Percentiles rank a stretch among this genome's conserved stretches.
Conservation (phyloP, 2,888 invertebrate genomes). For the Notodonta ziczac region DNA sequence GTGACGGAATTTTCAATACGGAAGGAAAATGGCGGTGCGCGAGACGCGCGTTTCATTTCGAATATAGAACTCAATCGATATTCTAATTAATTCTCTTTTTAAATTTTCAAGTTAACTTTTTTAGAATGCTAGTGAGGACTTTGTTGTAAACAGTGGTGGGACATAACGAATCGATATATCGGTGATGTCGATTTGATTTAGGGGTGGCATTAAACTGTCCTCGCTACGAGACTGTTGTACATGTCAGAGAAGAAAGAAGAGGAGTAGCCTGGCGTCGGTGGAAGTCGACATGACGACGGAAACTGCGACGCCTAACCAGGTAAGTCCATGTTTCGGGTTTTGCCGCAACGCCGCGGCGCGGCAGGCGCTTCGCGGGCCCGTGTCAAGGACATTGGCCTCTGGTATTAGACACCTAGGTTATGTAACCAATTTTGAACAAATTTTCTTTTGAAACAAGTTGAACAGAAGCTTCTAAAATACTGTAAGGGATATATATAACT, state of each 20-base stretch:
- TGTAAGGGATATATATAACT: too few relatives aligned
- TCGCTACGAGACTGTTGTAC: conserved; percentile 69
- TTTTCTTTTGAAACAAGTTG: neutral
- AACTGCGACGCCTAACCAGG: conserved; percentile 82
- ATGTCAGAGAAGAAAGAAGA: conserved; percentile 74
- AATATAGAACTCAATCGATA: conserved; percentile 48
- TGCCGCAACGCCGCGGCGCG: conserved; percentile 54
- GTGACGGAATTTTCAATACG: conserved; percentile 47
- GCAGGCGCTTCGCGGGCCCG: conserved; percentile 44
- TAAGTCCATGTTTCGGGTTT: conserved; percentile 45
- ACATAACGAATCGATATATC: conserved; percentile 69
- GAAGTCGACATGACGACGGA: conserved; percentile 80
- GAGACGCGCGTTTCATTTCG: conserved; percentile 51
- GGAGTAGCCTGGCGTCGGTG: conserved; percentile 67
- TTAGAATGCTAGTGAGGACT: conserved; percentile 63
- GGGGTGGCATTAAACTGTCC: conserved; percentile 60
- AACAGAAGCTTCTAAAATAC: too few relatives aligned
- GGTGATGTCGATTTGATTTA: conserved; percentile 49
- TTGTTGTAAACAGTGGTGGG: conserved; percentile 48
- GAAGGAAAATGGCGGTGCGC: conserved; percentile 73
- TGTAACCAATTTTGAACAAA: conserved; percentile 36
- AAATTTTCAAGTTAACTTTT: conserved; percentile 22
- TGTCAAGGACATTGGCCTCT: conserved; percentile 64
- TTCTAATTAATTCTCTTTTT: conserved; percentile 31
- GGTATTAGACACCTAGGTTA: conserved; percentile 51